Evolutionary conservation across 2,797 vertebrate genomes (phyloP), one percentile per base, ranked within the genome.

Genomic region (Dromococcyx pavoninus): DNA sequence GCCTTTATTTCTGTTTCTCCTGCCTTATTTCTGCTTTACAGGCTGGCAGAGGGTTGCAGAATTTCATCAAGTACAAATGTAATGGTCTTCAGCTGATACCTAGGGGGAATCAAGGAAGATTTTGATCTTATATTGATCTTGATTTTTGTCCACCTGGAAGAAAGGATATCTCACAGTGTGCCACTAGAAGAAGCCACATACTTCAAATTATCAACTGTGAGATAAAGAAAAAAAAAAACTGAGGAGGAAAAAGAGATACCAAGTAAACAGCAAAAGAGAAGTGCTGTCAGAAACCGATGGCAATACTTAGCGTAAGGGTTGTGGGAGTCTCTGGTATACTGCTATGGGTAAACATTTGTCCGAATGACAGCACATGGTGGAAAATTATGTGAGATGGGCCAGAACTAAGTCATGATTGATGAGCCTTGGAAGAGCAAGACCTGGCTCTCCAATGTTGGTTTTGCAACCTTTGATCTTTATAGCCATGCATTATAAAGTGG

Each of bases 401-500:
- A 95, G 88, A 95, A 91, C 88, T 91, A 79, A 89, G 69, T 28
- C 61, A 17, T 90, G 95, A 94, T 90, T 96, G 94, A 93, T 94
- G 93, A 95, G 65, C 81, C 44, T 92, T 89, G 88, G 88, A 97
- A 82, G 90, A 94, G 86, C 74, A 86, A 77, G 91, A 94, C 86
- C 77, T 65, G 88, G 77, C 90, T 96, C 57, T 94, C 86, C 88
- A 62, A 8, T 61, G 86, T 89, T 91, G 95, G 93, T 85, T 97
- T 96, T 94, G 90, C 86, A 96, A 97, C 94, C 94, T 96, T 95
- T 96, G 94, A 97, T 96, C 96, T 96, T 97, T 96, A 90, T 58
- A 94, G 95, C 91, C 91, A 88, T 2, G 23, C 90, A 90, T 94
- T 94, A 96, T 91, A 94, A 95, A 96, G 95, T 2, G 21, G 95